Evolutionary conservation across 2,113 vertebrate species (phyloP).

Genomic region (Apodemus sylvaticus): DNA sequence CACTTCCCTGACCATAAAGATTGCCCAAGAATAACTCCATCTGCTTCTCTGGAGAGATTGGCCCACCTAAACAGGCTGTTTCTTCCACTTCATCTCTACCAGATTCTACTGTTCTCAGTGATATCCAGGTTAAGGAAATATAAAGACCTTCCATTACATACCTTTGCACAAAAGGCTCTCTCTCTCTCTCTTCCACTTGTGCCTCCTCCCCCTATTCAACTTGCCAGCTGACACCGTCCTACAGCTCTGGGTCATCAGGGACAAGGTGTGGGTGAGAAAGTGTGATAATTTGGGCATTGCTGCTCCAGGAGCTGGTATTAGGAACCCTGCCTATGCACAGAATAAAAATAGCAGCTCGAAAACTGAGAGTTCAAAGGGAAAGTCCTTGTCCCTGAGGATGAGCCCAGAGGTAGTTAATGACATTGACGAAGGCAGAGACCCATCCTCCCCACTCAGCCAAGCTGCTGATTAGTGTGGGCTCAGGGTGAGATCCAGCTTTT

Average conservation of each 20-base stretch:
- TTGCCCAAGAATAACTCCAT: neutral
- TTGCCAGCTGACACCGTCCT: neutral
- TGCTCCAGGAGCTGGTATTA: neutral
- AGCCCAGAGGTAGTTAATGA: neutral
- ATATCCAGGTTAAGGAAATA: neutral
- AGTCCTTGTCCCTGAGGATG: neutral
- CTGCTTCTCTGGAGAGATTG: neutral
- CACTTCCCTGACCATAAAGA: neutral
- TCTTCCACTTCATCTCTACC: neutral
- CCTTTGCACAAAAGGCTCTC: neutral
- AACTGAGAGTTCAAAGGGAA: slow-evolving; percentile 40
- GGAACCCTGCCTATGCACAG: neutral
- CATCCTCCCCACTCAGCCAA: neutral
- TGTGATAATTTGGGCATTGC: neutral
- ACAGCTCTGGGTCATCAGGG: neutral
- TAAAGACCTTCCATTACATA: neutral
- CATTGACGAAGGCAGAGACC: neutral
- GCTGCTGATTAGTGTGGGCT: neutral
- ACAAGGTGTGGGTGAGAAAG: neutral
- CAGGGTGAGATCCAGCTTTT: neutral
- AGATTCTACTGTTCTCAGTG: neutral
- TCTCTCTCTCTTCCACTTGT: neutral
- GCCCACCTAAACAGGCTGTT: neutral
- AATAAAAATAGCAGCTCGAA: neutral
- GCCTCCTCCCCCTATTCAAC: neutral